phyloP scores from a whole-genome alignment of 2,797 vertebrate species.

The Melanotaenia trifasciata region DNA sequence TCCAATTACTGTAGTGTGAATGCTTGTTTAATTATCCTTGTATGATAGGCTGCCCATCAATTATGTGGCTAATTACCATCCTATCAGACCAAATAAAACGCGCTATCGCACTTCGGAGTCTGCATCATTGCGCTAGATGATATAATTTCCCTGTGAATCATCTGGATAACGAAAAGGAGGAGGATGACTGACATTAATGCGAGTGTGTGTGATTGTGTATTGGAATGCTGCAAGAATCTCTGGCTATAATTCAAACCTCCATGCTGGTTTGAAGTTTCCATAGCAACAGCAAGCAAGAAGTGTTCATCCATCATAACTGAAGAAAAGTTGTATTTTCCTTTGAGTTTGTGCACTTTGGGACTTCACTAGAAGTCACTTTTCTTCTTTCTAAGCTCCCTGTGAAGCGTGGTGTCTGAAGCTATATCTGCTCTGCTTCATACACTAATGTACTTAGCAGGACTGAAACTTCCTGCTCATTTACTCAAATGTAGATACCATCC shows the following conservation, averaged over 20 bases:
- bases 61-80: slow-evolving; percentile 82
- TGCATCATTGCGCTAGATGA: slow-evolving; percentile 74
- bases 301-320: slow-evolving; percentile 64
- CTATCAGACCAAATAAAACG: slow-evolving; percentile 81
- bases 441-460: neutral
- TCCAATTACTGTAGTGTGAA: slow-evolving; percentile 73
- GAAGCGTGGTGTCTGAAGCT: slow-evolving; percentile 16
- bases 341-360: neutral
- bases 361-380: slow-evolving; percentile 23
- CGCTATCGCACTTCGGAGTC: slow-evolving; percentile 70
- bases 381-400: slow-evolving; percentile 10
- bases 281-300: slow-evolving; percentile 54
- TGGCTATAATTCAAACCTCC: slow-evolving; percentile 48
- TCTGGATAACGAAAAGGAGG: slow-evolving; percentile 62
- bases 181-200: slow-evolving; percentile 30
- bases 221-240: slow-evolving; percentile 24
- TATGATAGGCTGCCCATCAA: slow-evolving; percentile 80
- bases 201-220: neutral
- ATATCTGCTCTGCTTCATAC: slow-evolving; percentile 4
- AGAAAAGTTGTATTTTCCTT: slow-evolving; percentile 11
- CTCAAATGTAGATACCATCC: slow-evolving; percentile 23
- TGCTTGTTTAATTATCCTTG: slow-evolving; percentile 79
- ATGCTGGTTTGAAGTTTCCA: slow-evolving; percentile 63
- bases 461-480: slow-evolving; percentile 2
- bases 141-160: slow-evolving; percentile 76